Evolutionary conservation across 2,113 vertebrate genomes (phyloP).

Genomic region (Nothocercus julius): DNA sequence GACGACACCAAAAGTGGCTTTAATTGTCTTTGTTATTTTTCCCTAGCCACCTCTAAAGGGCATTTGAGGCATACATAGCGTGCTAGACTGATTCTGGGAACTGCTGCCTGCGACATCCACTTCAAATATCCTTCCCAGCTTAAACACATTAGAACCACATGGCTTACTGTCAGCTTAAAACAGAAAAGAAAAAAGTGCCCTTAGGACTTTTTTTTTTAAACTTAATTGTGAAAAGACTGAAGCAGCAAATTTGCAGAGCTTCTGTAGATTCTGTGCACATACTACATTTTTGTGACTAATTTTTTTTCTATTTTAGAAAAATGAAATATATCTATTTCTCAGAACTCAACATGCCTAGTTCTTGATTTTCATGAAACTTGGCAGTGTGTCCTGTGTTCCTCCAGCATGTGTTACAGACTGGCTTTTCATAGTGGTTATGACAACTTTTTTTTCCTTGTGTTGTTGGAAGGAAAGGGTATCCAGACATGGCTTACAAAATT

Average conservation of each 20-base stretch:
- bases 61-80: background rate
- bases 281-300: background rate
- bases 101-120: background rate
- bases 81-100: constrained; percentile 38
- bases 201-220: background rate
- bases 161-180: constrained; percentile 24
- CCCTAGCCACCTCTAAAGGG: background rate
- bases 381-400: background rate
- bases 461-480: background rate
- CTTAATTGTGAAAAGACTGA: constrained; percentile 28
- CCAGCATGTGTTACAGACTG: background rate
- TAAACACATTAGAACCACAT: constrained; percentile 59
- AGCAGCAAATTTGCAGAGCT: constrained; percentile 35
- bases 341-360: constrained; percentile 20
- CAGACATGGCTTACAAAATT: background rate
- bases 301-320: background rate
- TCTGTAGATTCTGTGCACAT: background rate
- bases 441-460: background rate
- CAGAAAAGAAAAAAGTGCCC: background rate
- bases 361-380: constrained; percentile 4
- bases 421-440: background rate
- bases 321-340: background rate
- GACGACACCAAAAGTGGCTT: background rate
- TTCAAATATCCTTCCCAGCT: constrained; percentile 44
- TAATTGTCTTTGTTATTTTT: background rate